Base-by-base conservation (phyloP, 2,113 vertebrate genomes). In the Bucco capensis region DNA sequence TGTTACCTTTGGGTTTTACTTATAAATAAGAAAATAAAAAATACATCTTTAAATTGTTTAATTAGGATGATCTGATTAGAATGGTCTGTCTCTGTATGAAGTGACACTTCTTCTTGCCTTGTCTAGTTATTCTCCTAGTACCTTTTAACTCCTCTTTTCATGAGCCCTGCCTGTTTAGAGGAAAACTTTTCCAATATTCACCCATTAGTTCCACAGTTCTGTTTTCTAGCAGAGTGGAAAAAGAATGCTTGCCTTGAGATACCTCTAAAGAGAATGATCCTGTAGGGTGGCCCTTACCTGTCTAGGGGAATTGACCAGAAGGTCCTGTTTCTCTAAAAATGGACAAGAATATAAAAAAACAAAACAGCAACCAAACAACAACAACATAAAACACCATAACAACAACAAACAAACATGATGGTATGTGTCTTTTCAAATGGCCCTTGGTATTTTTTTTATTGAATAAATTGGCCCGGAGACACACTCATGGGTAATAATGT, bases 11-110 rank as follows among this genome's bases (percentile, higher is more conserved):
- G 33, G 61, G 71, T 60, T 83, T 79, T 89, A 83, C 58, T 91
- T 37, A 69, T 81, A 86, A 81, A 38, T 79, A 72, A n/a, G 49
- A 90, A 89, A 91, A 91, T 49, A 88, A 24, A 78, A 83, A 83
- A 93, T 6, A 1, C 7, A 31, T 83, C 38, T 93, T 92, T 78
- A 90, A 83, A 82, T 74, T 81, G 33, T 69, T 28, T 70, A 8
- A n/a, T n/a, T n/a, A n/a, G n/a, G n/a, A n/a, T n/a, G n/a, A n/a
- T 65, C 69, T 88, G 60, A 51, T 74, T 92, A 65, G 79, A 81
- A 76, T 75, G 57, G 75, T 92, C 53, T 75, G 23, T 60, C n/a
- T 86, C 25, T 75, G 10, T 54, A 56, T 46, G 25, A 46, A 90
- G 69, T 60, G 42, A 10, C 15, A 37, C 13, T 88, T 1, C 4